phyloP scores from a whole-genome alignment of 1,140 invertebrate genomes.

The Diploscapter pachys region DNA sequence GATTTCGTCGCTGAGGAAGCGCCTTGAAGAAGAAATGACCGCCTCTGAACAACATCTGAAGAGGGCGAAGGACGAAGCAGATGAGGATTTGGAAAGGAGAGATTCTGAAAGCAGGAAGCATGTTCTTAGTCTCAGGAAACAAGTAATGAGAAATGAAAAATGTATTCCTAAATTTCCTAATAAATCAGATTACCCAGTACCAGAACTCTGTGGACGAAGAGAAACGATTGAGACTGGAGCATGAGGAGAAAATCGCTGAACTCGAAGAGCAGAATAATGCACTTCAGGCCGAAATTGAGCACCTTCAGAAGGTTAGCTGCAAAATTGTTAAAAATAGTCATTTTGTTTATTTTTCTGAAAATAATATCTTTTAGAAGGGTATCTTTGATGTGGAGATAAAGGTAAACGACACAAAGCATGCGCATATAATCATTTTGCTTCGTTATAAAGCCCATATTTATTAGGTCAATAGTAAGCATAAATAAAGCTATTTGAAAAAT shows the following conservation, averaged over 20 bases:
- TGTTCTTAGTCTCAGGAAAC: constrained; percentile 10
- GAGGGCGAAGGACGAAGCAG: constrained; percentile 5
- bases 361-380: no score
- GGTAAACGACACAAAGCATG: no score
- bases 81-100: constrained; percentile 25
- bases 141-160: not conserved
- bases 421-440: no score
- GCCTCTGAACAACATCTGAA: constrained; percentile 21
- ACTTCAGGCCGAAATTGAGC: constrained; percentile 22
- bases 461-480: no score
- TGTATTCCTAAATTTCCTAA: no score
- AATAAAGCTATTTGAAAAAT: no score
- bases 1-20: constrained; percentile 18
- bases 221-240: not conserved
- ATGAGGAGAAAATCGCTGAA: constrained; percentile 22
- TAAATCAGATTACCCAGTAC: no score
- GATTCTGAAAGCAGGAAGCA: constrained; percentile 17
- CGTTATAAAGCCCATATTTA: no score
- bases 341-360: not conserved
- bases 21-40: constrained; percentile 23
- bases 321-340: not conserved
- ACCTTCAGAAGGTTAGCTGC: constrained; percentile 15
- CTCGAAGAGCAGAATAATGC: constrained; percentile 31
- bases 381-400: no score
- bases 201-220: no score